phyloP scores from a whole-genome alignment of 2,797 vertebrate species.

The Tiaroga cobitis region DNA sequence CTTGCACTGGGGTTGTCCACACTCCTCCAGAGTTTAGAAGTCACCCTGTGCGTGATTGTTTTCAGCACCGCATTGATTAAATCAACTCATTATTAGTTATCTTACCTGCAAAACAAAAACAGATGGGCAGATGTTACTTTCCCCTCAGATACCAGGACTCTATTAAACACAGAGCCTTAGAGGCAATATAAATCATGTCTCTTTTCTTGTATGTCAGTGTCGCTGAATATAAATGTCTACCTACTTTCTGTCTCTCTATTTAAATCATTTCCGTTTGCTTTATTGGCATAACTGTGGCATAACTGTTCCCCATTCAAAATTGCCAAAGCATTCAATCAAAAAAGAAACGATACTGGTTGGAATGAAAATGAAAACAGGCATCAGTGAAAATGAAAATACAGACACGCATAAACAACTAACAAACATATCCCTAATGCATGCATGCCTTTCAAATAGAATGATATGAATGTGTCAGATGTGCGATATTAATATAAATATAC shows the following conservation, averaged over 20 bases:
- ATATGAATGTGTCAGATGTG: neutral
- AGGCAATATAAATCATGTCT: slow-evolving; percentile 19
- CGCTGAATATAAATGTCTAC: neutral
- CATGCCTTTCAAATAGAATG: neutral
- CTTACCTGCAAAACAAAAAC: slow-evolving; percentile 48
- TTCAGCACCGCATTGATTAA: slow-evolving; percentile 45
- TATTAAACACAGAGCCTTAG: slow-evolving; percentile 16
- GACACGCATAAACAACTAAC: neutral
- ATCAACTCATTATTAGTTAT: slow-evolving; percentile 55
- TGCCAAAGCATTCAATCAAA: slow-evolving; percentile 9
- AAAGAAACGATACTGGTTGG: neutral
- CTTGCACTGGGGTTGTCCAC: slow-evolving; percentile 4
- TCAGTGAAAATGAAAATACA: neutral
- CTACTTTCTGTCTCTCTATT: neutral
- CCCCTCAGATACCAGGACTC: neutral
- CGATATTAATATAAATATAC: neutral
- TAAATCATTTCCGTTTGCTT: neutral
- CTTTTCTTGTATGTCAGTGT: neutral
- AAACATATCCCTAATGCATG: neutral
- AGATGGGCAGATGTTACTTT: slow-evolving; percentile 36
- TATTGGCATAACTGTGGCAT: neutral
- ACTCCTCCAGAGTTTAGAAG: slow-evolving; percentile 19
- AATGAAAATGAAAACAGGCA: neutral
- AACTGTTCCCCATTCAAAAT: neutral
- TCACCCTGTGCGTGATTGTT: slow-evolving; percentile 35